Conservation (phyloP, 1,140 invertebrate genomes). For the Sycobia sp. region DNA sequence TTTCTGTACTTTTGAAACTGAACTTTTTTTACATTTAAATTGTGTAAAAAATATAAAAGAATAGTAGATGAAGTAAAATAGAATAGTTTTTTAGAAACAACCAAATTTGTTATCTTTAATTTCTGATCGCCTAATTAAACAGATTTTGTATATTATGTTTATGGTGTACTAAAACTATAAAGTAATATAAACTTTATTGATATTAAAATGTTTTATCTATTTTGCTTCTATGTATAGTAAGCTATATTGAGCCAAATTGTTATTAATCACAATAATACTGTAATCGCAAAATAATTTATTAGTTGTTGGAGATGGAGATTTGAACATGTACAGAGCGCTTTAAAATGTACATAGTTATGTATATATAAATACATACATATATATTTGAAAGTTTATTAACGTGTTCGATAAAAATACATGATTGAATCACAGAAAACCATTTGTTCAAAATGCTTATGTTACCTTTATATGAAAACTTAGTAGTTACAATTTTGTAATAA, state of each 20-base stretch:
- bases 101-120: background rate
- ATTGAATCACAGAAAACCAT: slow-evolving; percentile 26
- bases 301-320: slow-evolving; percentile 21
- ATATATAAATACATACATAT: background rate
- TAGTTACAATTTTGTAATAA: slow-evolving; percentile 16
- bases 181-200: no score
- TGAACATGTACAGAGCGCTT: slow-evolving; percentile 38
- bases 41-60: no score
- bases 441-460: slow-evolving; percentile 27
- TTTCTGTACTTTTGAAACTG: no score
- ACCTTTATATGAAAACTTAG: slow-evolving; percentile 20
- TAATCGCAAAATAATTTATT: background rate
- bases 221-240: no score
- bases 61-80: no score
- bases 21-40: no score
- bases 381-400: slow-evolving; percentile 35
- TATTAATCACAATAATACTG: background rate
- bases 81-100: slow-evolving; percentile 6
- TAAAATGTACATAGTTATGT: slow-evolving; percentile 38
- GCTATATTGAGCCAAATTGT: no score
- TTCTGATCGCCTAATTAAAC: slow-evolving; percentile 21
- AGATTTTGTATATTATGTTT: slow-evolving; percentile 9
- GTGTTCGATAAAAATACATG: slow-evolving; percentile 24
- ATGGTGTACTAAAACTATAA: no score
- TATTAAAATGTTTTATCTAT: no score